phyloP scores from a whole-genome alignment of 1,140 invertebrate genomes.

The Capitella teleta region DNA sequence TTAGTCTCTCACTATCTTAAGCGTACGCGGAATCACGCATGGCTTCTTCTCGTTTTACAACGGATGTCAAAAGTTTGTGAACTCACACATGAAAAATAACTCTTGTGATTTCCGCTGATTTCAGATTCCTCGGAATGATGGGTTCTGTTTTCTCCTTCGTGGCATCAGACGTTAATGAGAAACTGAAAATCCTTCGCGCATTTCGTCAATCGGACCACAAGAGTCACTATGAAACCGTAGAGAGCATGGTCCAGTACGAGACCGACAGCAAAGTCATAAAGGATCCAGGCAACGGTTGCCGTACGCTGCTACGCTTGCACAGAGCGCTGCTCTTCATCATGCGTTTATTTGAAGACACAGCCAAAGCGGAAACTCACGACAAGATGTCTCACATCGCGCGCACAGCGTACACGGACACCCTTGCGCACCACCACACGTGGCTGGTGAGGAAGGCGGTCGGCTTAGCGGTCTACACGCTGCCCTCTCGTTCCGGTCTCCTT shows the following conservation, averaged over 20 bases:
- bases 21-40: too few relatives aligned
- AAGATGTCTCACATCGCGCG: slow-evolving; percentile 63
- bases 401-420: slow-evolving; percentile 66
- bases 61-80: too few relatives aligned
- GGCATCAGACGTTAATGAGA: slow-evolving; percentile 72
- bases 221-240: slow-evolving; percentile 64
- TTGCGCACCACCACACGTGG: slow-evolving; percentile 79
- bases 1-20: too few relatives aligned
- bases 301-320: slow-evolving; percentile 78
- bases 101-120: slow-evolving; percentile 28
- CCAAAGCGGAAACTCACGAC: slow-evolving; percentile 53
- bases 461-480: slow-evolving; percentile 78
- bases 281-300: slow-evolving; percentile 53
- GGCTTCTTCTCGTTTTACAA: too few relatives aligned
- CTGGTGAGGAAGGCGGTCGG: slow-evolving; percentile 52
- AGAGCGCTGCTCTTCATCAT: slow-evolving; percentile 85
- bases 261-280: slow-evolving; percentile 56
- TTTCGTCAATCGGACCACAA: slow-evolving; percentile 49
- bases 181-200: slow-evolving; percentile 67
- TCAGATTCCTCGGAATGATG: slow-evolving; percentile 77
- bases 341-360: slow-evolving; percentile 62
- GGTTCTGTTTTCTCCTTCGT: slow-evolving; percentile 86
- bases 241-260: slow-evolving; percentile 80
- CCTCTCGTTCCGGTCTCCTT: slow-evolving; percentile 44
- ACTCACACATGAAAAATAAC: too few relatives aligned